Conservation (phyloP, 2,888 invertebrate species). For the Parascotia fuliginaria region DNA sequence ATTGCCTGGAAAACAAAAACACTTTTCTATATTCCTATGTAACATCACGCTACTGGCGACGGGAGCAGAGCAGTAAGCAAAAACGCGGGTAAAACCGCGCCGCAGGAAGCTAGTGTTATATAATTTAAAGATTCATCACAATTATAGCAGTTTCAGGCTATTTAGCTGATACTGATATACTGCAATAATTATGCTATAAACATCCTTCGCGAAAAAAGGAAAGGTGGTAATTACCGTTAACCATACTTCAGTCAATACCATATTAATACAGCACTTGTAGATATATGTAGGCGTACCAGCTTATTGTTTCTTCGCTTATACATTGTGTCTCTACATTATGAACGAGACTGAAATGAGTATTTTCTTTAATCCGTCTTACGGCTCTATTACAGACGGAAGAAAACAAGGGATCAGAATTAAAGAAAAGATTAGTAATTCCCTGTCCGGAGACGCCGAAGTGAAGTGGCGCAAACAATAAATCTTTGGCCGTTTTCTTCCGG, state of each 20-base stretch:
- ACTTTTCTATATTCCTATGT: no score
- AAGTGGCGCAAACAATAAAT: conserved; percentile 74
- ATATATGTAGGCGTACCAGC: neutral
- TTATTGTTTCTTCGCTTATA: conserved; percentile 28
- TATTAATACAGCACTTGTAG: conserved; percentile 25
- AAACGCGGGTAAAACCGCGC: no score
- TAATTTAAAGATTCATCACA: no score
- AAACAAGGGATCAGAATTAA: conserved; percentile 79
- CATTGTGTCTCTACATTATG: conserved; percentile 59
- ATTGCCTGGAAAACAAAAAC: no score
- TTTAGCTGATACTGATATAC: no score
- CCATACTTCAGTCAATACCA: conserved; percentile 13
- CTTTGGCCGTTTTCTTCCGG: conserved; percentile 71
- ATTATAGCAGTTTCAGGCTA: no score
- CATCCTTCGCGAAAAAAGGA: neutral
- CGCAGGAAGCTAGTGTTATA: no score
- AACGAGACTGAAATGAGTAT: conserved; percentile 65
- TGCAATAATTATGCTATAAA: neutral
- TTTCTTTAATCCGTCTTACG: conserved; percentile 69
- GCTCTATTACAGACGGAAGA: conserved; percentile 69
- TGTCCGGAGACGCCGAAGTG: conserved; percentile 64
- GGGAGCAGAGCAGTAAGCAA: no score
- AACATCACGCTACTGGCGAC: no score
- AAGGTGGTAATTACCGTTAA: conserved; percentile 20
- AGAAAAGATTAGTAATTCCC: conserved; percentile 77